Base-by-base conservation (phyloP, 2,888 invertebrate genomes). In the Callimorpha dominula region DNA sequence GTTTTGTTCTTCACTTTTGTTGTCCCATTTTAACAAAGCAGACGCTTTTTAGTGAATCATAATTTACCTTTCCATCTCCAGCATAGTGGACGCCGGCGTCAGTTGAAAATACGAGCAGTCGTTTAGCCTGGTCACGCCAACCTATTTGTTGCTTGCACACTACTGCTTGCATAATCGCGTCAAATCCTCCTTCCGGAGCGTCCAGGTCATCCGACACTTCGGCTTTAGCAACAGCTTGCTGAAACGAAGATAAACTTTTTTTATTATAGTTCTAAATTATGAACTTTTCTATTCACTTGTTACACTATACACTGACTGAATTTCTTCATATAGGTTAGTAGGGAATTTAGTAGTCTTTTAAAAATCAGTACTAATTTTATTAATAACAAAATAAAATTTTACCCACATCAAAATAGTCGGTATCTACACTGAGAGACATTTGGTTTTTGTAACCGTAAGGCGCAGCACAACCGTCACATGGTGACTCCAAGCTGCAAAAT, bases 1-100 rank as follows among this genome's bases (percentile, higher is more conserved):
- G n/a, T n/a, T n/a, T n/a, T n/a, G n/a, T n/a, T n/a, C n/a, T n/a
- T n/a, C n/a, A n/a, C 31, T 31, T 31, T 31, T 31, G 1, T 31
- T 31, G 31, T 31, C 31, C 31, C 31, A 31, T 31, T 31, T 31
- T 31, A 31, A 31, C 31, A 31, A 31, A 31, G 43, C 43, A 0
- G 43, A 6, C 43, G 6, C 3, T 46, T 46, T 31, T 12, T 9
- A 5, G 4, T 31, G 9, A 31, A 65, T 50, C 43, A 50, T 50
- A 17, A 20, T 42, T 70, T 96, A 98, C 98, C 96, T 99, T 99
- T 88, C 99, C 99, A 95, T 99, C 99, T n/a, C 99, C 99, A 76
- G 99, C 99, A 93, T 99, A 99, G 95, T 99, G 99, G 94, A 99
- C 99, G 17, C 99, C 98, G 20, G 99, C 99, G 94, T 99, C 99